These are phyloP conservation scores for Drosophila nigricruria DNA, from an alignment of 2,888 invertebrate species.

Conservation along the genomic window DNA sequence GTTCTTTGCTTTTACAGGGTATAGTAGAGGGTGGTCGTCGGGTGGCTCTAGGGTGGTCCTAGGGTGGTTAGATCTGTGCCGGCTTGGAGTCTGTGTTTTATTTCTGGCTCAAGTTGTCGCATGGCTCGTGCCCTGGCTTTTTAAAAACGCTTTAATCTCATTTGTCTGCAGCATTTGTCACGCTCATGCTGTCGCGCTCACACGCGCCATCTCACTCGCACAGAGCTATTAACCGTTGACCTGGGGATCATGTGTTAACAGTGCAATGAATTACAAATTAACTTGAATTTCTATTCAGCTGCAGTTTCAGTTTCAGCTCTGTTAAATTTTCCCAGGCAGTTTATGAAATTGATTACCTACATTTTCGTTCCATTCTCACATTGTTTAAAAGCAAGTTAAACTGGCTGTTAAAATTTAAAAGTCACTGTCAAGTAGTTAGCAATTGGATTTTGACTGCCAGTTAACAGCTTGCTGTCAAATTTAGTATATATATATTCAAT, in stretches of 20 bases:
- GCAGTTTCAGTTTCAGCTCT: too few relatives aligned
- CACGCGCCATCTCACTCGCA: neutral
- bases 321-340: neutral
- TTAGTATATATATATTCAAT: too few relatives aligned
- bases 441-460: neutral
- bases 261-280: slow-evolving; percentile 1
- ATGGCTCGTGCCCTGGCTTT: slow-evolving; percentile 42
- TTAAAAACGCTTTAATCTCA: slow-evolving; percentile 56
- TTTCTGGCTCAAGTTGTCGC: slow-evolving; percentile 53
- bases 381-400: neutral
- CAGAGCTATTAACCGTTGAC: neutral
- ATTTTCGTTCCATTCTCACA: too few relatives aligned
- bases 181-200: slow-evolving; percentile 2
- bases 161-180: slow-evolving; percentile 49
- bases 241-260: neutral
- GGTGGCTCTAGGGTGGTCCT: neutral
- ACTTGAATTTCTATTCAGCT: neutral
- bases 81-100: slow-evolving; percentile 10
- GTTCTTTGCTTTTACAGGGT: slow-evolving; percentile 38
- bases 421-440: neutral
- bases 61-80: neutral
- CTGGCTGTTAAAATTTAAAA: neutral
- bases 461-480: neutral
- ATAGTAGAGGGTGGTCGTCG: neutral
- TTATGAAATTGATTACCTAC: too few relatives aligned